Evolutionary conservation across 1,140 invertebrate species (phyloP), one percentile per base, ranked within the genome.

Genomic region (Adelges cooleyi): DNA sequence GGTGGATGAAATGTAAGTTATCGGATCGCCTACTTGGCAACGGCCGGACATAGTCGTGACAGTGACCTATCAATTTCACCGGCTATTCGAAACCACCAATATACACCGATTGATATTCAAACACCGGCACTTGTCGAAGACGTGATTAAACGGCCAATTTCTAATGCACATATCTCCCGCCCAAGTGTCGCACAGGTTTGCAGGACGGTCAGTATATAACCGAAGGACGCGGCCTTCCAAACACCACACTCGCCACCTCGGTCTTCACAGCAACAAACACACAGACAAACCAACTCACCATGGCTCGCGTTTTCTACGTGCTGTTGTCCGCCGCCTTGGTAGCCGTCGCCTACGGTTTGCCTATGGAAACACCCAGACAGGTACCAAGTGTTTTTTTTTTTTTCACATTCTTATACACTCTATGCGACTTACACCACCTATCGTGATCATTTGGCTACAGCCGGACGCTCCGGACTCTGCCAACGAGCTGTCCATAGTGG

Each of bases 401-500:
- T 17, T 17, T 17, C 36, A 13, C 36, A 6, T 13, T 38, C 13
- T 13, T 38, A 13, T 38, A 25, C 8, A 56, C n/a, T n/a, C n/a
- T n/a, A n/a, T 33, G 29, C 5, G 29, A 33, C 5, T 33, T 33
- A 33, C 29, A 33, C 5, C 11, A 6, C 5, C 11, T 33, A 81
- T 89, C 20, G 83, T 81, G 50, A 80, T 82, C 66, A 90, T 88
- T 77, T 80, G 80, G 62, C n/a, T n/a, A n/a, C n/a, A n/a, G n/a
- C 78, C 66, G 33, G 67, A 65, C 10, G 68, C 69, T 27, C 54
- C 29, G 3, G 67, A 78, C 67, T 77, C 77, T 23, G 75, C 76
- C 10, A 81, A 81, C 68, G 76, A 73, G 17, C 29, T 68, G 23
- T 80, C 81, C 66, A 80, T 86, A 73, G 75, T 87, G 69, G 84